Percentiles rank a stretch among this genome's conserved stretches.
phyloP scores from a whole-genome alignment of 2,888 invertebrate species.

The Athalia rosae region DNA sequence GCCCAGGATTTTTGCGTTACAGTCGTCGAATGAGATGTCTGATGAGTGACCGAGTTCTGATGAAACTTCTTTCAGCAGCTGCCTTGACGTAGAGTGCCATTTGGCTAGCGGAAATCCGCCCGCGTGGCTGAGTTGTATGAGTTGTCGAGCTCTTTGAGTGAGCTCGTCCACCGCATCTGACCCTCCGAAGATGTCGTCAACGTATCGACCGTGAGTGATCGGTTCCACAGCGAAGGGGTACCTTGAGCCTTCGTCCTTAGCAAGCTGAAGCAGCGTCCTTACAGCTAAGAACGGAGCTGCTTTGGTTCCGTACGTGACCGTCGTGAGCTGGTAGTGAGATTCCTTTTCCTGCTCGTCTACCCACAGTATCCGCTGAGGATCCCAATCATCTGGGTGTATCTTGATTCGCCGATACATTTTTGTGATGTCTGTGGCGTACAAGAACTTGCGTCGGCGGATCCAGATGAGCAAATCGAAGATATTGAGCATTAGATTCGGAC shows the following conservation, averaged over 20 bases:
- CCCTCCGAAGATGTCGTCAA: slow-evolving; percentile 53
- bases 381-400: slow-evolving; percentile 35
- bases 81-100: slow-evolving; percentile 38
- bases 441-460: neutral
- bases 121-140: slow-evolving; percentile 40
- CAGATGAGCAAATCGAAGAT: slow-evolving; percentile 29
- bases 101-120: slow-evolving; percentile 48
- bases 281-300: slow-evolving; percentile 47
- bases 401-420: slow-evolving; percentile 43
- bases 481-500: slow-evolving; percentile 44
- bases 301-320: slow-evolving; percentile 44
- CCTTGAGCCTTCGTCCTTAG: slow-evolving; percentile 34
- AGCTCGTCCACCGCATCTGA: slow-evolving; percentile 38
- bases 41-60: neutral
- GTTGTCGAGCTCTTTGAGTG: slow-evolving; percentile 35
- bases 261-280: slow-evolving; percentile 30
- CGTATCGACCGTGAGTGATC: slow-evolving; percentile 46
- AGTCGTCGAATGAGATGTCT: slow-evolving; percentile 45
- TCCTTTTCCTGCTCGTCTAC: neutral
- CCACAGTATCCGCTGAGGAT: slow-evolving; percentile 46
- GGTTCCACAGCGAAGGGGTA: slow-evolving; percentile 46
- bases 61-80: neutral
- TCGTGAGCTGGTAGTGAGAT: slow-evolving; percentile 43
- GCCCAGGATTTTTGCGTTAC: slow-evolving; percentile 46
- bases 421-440: slow-evolving; percentile 22